Evolutionary conservation across 2,797 vertebrate genomes (phyloP).

Genomic region (Karalla daura): DNA sequence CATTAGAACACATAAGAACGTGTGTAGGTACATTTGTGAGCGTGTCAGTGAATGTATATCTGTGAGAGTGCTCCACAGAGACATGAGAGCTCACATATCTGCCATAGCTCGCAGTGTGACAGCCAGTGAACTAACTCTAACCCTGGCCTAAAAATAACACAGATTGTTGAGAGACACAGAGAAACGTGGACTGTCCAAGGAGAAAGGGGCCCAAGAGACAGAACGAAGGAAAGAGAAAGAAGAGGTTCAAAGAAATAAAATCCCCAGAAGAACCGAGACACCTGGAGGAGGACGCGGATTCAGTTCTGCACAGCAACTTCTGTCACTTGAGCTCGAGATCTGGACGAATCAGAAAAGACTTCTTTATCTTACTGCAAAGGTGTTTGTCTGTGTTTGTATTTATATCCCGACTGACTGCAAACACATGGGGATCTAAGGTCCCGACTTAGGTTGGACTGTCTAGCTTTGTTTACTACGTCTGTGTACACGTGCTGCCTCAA

Average conservation of each 20-base stretch:
- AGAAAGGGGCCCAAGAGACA: slow-evolving; percentile 8
- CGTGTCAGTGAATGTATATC: slow-evolving; percentile 14
- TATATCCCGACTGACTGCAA: too few relatives aligned
- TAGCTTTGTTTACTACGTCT: too few relatives aligned
- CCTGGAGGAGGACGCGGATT: slow-evolving; percentile 21
- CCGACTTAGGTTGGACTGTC: too few relatives aligned
- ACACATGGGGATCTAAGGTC: too few relatives aligned
- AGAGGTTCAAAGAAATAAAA: slow-evolving; percentile 1
- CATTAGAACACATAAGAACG: slow-evolving; percentile 5
- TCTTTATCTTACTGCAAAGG: slow-evolving; percentile 15
- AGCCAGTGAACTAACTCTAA: slow-evolving; percentile 55
- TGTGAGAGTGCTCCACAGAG: slow-evolving; percentile 14
- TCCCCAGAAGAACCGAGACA: background rate
- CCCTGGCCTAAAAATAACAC: slow-evolving; percentile 74
- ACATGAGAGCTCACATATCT: slow-evolving; percentile 61
- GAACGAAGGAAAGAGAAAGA: background rate
- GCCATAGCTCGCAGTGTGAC: slow-evolving; percentile 61
- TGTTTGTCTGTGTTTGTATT: slow-evolving; percentile 10
- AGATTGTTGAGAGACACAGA: slow-evolving; percentile 36
- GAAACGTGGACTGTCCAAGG: slow-evolving; percentile 32
- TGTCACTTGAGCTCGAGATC: slow-evolving; percentile 28
- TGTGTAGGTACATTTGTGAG: background rate
- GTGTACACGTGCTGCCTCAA: too few relatives aligned
- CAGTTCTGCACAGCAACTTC: slow-evolving; percentile 13
- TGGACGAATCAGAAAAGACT: slow-evolving; percentile 14